A percentile compares a stretch with the other conserved stretches of the same genome.
phyloP scores from a whole-genome alignment of 2,888 invertebrate genomes.

The Ctena decussata region DNA sequence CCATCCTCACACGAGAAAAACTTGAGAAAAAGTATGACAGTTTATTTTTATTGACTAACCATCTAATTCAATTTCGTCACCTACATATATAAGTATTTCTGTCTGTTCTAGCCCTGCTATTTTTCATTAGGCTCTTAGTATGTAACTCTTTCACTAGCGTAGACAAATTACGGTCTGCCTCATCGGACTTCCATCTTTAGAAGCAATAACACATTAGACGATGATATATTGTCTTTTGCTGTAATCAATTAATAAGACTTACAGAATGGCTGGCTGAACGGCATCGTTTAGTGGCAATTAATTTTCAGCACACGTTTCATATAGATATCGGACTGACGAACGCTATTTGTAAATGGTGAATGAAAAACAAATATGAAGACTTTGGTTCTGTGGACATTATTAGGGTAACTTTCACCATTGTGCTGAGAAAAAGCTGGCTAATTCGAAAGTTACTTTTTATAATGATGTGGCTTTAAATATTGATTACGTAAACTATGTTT shows the following conservation, averaged over 20 bases:
- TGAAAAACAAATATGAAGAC: too few relatives aligned
- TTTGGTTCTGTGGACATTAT: too few relatives aligned
- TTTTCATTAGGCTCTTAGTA: not conserved
- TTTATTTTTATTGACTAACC: not conserved
- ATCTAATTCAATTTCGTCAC: not conserved
- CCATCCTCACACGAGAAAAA: not conserved
- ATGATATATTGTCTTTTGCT: not conserved
- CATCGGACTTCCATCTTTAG: not conserved
- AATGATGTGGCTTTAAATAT: too few relatives aligned
- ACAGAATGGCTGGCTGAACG: not conserved
- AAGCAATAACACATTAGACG: slow-evolving; percentile 3
- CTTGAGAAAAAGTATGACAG: not conserved
- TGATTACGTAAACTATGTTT: too few relatives aligned
- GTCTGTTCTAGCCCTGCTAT: not conserved
- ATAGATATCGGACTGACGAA: not conserved
- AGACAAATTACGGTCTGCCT: not conserved
- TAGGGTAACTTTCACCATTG: too few relatives aligned
- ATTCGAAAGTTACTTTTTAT: too few relatives aligned
- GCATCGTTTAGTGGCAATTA: not conserved
- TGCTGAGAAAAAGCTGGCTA: too few relatives aligned
- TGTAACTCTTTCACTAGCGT: not conserved
- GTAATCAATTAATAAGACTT: slow-evolving; percentile 9
- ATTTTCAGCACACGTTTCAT: not conserved
- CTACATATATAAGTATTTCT: slow-evolving; percentile 1
- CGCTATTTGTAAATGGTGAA: not conserved